Conservation (phyloP, 64 coral and sea anemone species). For the Porites lutea region DNA sequence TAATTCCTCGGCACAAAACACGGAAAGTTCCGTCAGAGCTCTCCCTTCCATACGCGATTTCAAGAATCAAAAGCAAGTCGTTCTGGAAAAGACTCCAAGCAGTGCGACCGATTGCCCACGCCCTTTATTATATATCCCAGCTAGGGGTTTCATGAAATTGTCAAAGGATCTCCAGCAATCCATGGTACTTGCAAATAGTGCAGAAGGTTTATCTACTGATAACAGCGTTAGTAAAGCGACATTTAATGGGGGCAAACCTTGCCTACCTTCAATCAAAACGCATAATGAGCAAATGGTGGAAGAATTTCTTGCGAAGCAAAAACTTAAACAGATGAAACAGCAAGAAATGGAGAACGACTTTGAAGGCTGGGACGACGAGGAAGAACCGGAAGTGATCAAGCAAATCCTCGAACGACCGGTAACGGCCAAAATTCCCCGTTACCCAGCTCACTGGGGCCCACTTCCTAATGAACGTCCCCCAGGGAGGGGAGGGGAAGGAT, state of each 20-base stretch:
- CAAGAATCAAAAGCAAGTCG: neutral
- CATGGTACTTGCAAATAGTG: neutral
- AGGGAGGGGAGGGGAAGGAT: conserved; percentile 6
- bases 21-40: neutral
- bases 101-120: neutral
- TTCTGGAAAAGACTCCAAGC: neutral
- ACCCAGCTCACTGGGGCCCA: conserved; percentile 11
- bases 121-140: neutral
- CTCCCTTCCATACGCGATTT: too few species aligned
- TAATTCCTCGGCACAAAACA: neutral
- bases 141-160: neutral
- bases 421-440: neutral
- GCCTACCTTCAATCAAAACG: neutral
- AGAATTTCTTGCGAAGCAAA: neutral
- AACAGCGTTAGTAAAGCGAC: neutral
- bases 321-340: neutral
- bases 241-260: conserved; percentile 2
- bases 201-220: neutral
- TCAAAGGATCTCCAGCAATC: neutral
- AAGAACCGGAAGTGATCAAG: neutral
- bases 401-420: neutral
- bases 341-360: neutral
- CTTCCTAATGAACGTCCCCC: neutral
- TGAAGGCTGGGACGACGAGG: neutral
- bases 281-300: conserved; percentile 1